Conservation (phyloP, 2,797 vertebrate genomes). For the Tapera naevia region DNA sequence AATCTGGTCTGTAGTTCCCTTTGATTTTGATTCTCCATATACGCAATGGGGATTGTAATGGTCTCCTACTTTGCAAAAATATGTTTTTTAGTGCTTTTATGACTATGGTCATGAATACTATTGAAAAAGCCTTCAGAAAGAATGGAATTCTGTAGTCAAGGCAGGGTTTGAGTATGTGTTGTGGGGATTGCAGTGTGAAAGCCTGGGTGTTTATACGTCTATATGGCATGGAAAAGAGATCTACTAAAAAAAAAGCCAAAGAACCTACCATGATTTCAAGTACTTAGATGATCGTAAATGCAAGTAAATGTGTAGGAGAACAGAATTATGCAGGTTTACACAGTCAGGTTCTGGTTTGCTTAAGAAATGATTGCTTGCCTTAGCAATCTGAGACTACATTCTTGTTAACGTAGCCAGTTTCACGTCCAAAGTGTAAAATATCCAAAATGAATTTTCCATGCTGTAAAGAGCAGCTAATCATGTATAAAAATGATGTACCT, state of each 20-base stretch:
- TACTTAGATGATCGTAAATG: not conserved
- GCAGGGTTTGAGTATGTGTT: not conserved
- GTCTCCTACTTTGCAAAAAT: not conserved
- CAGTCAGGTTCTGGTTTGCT: not conserved
- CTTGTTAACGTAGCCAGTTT: not conserved
- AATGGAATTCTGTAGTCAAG: not conserved
- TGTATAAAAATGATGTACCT: not conserved
- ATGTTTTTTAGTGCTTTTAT: not conserved
- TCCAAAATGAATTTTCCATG: not conserved
- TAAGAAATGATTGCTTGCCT: not conserved
- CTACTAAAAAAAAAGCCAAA: not conserved
- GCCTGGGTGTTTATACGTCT: not conserved
- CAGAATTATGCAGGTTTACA: not conserved
- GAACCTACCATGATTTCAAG: not conserved
- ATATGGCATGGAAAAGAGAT: not conserved
- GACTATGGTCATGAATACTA: not conserved
- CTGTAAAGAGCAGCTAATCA: not conserved
- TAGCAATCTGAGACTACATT: not conserved
- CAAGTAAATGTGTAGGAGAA: not conserved
- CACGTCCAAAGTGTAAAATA: not conserved
- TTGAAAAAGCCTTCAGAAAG: not conserved
- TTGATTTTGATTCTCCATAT: not conserved
- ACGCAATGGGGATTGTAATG: not conserved
- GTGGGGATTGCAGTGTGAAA: not conserved
- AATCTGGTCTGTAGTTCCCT: not conserved